Base-by-base conservation (phyloP, 2,113 vertebrate species). In the Pan paniscus region DNA sequence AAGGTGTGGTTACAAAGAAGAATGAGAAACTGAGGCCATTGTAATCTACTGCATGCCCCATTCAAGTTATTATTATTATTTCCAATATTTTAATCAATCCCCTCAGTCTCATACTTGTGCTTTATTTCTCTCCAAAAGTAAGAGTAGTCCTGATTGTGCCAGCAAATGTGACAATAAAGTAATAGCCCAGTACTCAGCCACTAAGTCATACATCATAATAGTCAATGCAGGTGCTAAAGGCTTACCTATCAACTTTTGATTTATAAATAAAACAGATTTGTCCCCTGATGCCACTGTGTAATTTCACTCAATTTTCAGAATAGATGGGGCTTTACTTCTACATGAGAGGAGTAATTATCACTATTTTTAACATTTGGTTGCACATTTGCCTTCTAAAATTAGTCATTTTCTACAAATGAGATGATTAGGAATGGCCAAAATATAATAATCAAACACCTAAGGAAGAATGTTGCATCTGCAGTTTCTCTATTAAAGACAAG, bases 221-320 rank as follows among this genome's bases (percentile, higher is more conserved):
- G 64, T 89, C 91, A 76, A 43, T 35, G n/a, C 57, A 95, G 46
- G 92, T 97, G 86, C 52, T 70, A 83, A 94, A 70, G 27, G 68
- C 50, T 43, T 94, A 76, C 86, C 80, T 97, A 94, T 82, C 86
- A 96, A 95, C 43, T 88, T 95, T 48, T 80, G 64, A 68, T 90
- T 90, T 96, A 94, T 94, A 94, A 95, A 97, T 87, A 96, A 70
- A 64, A 67, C 22, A 57, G 9, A 92, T 88, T 79, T 86, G 52
- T 93, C 91, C 89, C 90, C 30, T 59, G 61, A 91, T 55, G 68
- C 67, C 80, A 27, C 55, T 80, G 30, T 95, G 52, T 57, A 89
- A 97, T 91, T 94, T 96, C 86, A 93, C 83, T 93, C 92, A 96
- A 97, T 98, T 97, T 97, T 92, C 97, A 92, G 78, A 90, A 59